Evolutionary conservation across 2,797 vertebrate species (phyloP).

Genomic region (Pantherophis vulpinus): DNA sequence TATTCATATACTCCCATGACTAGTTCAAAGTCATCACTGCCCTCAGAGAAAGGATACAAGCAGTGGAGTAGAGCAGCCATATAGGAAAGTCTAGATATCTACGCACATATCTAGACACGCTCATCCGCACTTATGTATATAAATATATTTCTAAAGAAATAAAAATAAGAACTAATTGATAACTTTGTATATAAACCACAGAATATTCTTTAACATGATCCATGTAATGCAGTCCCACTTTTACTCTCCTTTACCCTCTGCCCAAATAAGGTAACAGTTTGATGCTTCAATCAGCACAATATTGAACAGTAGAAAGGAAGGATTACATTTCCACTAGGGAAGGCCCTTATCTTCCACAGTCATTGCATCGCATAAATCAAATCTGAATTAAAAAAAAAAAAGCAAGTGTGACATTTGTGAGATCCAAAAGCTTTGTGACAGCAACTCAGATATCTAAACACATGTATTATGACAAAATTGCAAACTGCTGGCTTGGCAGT

Average conservation of each 20-base stretch:
- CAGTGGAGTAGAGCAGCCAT: neutral
- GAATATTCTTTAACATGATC: conserved; percentile 35
- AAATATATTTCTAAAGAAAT: neutral
- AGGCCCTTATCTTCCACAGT: conserved; percentile 4
- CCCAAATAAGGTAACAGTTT: conserved; percentile 3
- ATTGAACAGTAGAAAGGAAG: conserved; percentile 15
- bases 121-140: neutral
- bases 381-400: conserved; percentile 45
- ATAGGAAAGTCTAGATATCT: neutral
- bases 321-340: conserved; percentile 24
- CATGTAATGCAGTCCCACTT: conserved; percentile 26
- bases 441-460: conserved; percentile 59
- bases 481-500: conserved; percentile 72
- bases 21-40: neutral
- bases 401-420: conserved; percentile 57
- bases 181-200: neutral
- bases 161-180: neutral
- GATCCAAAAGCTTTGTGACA: conserved; percentile 58
- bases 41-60: neutral
- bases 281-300: conserved; percentile 23
- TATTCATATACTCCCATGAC: neutral
- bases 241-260: neutral
- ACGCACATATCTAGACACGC: neutral
- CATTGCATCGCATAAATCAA: conserved; percentile 45
- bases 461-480: conserved; percentile 71